Evolutionary conservation across 2,888 invertebrate genomes (phyloP), one percentile per base, ranked within the genome.

Genomic region (Heliconius charithonia): DNA sequence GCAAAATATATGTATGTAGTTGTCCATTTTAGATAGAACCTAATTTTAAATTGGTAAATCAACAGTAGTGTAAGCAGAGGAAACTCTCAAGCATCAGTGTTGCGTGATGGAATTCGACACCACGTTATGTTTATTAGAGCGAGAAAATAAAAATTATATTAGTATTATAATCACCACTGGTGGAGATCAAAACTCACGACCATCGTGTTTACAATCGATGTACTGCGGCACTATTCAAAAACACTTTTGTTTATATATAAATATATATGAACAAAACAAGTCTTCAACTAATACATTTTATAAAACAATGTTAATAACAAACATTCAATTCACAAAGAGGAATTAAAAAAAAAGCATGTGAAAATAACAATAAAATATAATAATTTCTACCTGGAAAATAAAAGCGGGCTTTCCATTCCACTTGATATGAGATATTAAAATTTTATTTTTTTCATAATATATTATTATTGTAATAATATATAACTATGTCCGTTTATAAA

Each of bases 401-500:
- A 91, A 93, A 93, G 92, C 90, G 89, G 92, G 89, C 87, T 91
- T 88, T 93, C 91, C 90, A 83, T 91, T 92, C 90, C 92, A 92
- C 89, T 91, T 90, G 90, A 85, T 87, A 86, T 89, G 88, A 87
- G 88, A 91, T 91, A 89, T 88, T 87, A 86, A 79, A 80, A 59
- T 10, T 59, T 59, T 59, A 59, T 59, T 59, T 59, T 88, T 88
- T 89, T 90, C 90, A 91, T 91, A 94, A 94, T 93, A 94, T 94
- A 94, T 93, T 94, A 94, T 94, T 95, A 94, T 92, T 93, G 91
- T 93, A 94, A 95, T 94, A 94, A 94, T 94, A 94, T 93, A 94
- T 93, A 94, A 88, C 92, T 94, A 93, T 94, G 91, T 93, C 91
- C 92, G 92, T 93, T 93, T 93, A 93, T 90, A 93, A 93, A 89